Percentiles rank a stretch among this genome's conserved stretches.
Conservation (phyloP, 2,113 vertebrate genomes). For the Bagarius yarrelli region DNA sequence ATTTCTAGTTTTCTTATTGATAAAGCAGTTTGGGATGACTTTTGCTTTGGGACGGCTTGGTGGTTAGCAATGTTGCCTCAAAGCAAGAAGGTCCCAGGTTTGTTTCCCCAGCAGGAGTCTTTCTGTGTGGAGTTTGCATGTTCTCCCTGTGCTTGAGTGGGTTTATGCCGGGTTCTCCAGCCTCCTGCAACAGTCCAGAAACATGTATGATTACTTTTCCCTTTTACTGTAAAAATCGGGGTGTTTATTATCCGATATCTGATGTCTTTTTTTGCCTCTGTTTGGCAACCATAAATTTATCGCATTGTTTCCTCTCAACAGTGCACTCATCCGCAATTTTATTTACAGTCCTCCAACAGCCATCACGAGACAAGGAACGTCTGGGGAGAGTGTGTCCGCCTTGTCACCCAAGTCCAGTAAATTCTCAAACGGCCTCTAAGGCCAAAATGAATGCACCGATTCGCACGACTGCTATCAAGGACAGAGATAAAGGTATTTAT, state of each 20-base stretch:
- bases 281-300: constrained; percentile 58
- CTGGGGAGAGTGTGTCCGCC: constrained; percentile 65
- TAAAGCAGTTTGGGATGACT: too few relatives aligned
- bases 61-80: too few relatives aligned
- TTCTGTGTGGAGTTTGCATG: too few relatives aligned
- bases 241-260: neutral
- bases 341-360: constrained; percentile 67
- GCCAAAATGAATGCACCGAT: constrained; percentile 64
- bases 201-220: too few relatives aligned
- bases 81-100: too few relatives aligned
- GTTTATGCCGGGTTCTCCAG: too few relatives aligned
- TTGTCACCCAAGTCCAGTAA: constrained; percentile 69
- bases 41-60: too few relatives aligned
- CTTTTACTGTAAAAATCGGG: neutral
- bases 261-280: constrained; percentile 31
- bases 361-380: constrained; percentile 61
- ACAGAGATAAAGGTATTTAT: constrained; percentile 53
- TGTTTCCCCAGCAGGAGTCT: too few relatives aligned
- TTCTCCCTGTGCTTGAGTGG: too few relatives aligned
- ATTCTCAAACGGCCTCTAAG: constrained; percentile 57
- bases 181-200: too few relatives aligned
- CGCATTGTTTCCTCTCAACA: constrained; percentile 59
- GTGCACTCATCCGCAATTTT: constrained; percentile 64
- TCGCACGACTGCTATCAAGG: constrained; percentile 61
- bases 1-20: too few relatives aligned